Evolutionary conservation across 1,140 invertebrate species (phyloP), one percentile per base, ranked within the genome.

Genomic region (Matsumurasca onukii): DNA sequence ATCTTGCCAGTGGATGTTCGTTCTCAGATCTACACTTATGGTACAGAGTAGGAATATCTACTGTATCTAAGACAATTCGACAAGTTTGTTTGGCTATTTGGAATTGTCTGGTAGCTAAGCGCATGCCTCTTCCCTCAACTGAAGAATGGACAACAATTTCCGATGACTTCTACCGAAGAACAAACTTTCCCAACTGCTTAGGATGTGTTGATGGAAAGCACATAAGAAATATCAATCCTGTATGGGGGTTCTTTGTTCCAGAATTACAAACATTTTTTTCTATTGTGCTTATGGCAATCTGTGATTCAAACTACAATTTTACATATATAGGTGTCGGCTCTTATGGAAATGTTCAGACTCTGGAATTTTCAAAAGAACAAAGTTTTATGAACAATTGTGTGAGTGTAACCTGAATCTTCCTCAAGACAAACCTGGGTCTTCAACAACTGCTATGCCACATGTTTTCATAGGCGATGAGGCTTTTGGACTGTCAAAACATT

Each of bases 261-360:
- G 51, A 83, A 82, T 68, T 80, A 81, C 64, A 83, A 83, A 73
- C 64, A 72, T 1, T 67, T 66, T 80, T 76, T 55, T 78, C 76
- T 49, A 75, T 82, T 22, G 77, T 82, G 27, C 66, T 84, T 30
- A 67, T 81, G 34, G 81, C 77, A 22, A 63, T 81, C 45, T 76
- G 78, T 22, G 79, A 82, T 72, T 75, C 75, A 45, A 68, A 81
- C 49, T 82, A 79, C 67, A 70, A 73, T 57, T 82, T 82, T 74
- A 68, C 75, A 12, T 75, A 75, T 67, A 75, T 80, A 31, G 78
- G 81, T 71, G 72, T 81, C 20, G 79, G 81, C 27, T 61, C 64
- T n/a, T 70, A 78, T 61, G 81, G 81, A 55, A 76, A 62, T 68
- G 76, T 55, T 74, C 75, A 67, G 79, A 81, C 74, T 75, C 70